Evolutionary conservation across 2,797 vertebrate species (phyloP), one percentile per base, ranked within the genome.

Genomic region (Rhodeus uyekii): DNA sequence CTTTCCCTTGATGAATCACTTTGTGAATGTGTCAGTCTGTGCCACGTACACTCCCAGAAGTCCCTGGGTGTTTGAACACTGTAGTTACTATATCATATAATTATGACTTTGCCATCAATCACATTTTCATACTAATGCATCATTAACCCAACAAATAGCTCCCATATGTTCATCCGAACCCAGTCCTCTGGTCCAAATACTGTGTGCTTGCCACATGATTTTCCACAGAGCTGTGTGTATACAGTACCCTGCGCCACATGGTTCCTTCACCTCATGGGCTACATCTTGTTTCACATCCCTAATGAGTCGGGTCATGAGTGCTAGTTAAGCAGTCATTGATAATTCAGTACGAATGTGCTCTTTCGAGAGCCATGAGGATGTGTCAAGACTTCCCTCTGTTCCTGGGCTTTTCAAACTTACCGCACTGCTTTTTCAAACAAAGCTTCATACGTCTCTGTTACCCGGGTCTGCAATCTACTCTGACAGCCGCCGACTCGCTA

Each of bases 71-170:
- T 87, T 88, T 83, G 81, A 86, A 83, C 69, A 61, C 82, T 85
- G 86, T 84, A 83, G 76, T 86, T 83, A 87, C 87, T 85, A 87
- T 83, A 86, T 88, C 85, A 82, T 85, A 61, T 86, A 87, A 89
- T 86, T 89, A 88, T 89, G 86, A 88, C 83, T 87, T 88, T 81
- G 73, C 76, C 82, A 87, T 89, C 87, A 89, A 86, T 90, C 88
- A 90, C 86, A 81, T 86, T 88, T 80, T 87, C 85, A 86, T 86
- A 78, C 83, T 85, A 81, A 89, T 89, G 87, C 86, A 75, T 87
- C 88, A 89, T 90, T 90, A 90, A 90, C 83, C 84, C 83, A 83
- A 86, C 74, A 87, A 89, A 89, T 88, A 84, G 87, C 78, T 90
- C 83, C 88, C 89, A 89, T 79, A 89, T 89, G 87, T 85, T 86